Base-by-base conservation (phyloP, 2,797 vertebrate genomes). In the Tapera naevia region DNA sequence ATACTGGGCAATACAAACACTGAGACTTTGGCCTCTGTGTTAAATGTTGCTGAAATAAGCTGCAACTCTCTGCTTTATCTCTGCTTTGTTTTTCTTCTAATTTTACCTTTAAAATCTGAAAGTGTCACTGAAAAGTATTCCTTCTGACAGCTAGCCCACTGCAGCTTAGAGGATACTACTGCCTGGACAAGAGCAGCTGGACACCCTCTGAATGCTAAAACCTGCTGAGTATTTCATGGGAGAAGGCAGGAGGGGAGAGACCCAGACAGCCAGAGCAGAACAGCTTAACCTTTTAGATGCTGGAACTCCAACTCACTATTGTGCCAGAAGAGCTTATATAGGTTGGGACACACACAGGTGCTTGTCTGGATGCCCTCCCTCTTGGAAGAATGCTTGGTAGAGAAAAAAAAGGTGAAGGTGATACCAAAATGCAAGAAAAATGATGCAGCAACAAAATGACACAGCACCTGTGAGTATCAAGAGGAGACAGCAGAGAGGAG, bases 161-260 rank as follows among this genome's bases (percentile, higher is more conserved):
- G 69, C 51, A 87, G 81, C 78, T 87, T 66, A 57, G 69, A 87
- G 69, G 64, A 62, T 71, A 48, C 56, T 48, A 46, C 64, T 78
- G 75, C 80, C 78, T 94, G 64, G 64, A 74, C 71, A 88, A 80
- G 93, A 92, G 91, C 91, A 92, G 80, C 87, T 84, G 79, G 80
- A 80, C 79, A 41, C 60, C 57, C 56, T 76, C 83, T 85, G 71
- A 65, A n/a, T 82, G 88, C 88, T 87, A 46, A 89, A 94, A 75
- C 24, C 58, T 2, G 0, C 32, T 82, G 79, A 80, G 87, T 88
- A 82, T 71, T 91, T 91, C 58, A 70, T n/a, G 32, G 69, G 72
- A 92, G 71, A 93, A 89, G 50, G 54, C 41, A 58, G 86, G 65
- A 94, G 69, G 57, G 45, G 66, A 91, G 56, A 82, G 37, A 62